Percentiles rank a stretch among this genome's conserved stretches.
Conservation (phyloP, 2,113 vertebrate species). For the Melanerpes aurifrons region DNA sequence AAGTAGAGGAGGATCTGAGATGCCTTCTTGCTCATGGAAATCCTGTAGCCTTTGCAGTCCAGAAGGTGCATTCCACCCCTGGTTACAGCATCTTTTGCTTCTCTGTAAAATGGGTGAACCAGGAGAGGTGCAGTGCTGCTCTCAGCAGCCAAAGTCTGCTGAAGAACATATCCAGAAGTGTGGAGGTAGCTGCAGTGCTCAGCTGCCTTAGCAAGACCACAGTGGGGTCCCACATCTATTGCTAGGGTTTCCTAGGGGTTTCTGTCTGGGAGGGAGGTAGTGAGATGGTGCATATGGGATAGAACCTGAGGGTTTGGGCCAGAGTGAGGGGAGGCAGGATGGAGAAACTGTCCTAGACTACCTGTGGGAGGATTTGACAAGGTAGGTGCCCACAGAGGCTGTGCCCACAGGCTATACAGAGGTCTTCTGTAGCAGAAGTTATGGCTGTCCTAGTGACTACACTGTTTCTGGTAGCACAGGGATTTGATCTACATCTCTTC, state of each 20-base stretch:
- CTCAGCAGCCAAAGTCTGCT: background rate
- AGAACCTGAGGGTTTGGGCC: background rate
- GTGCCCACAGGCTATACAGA: background rate
- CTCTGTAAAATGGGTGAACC: background rate
- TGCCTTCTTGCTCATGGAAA: background rate
- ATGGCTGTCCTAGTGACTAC: background rate
- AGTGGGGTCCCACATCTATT: rapidly evolving
- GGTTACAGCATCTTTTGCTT: background rate
- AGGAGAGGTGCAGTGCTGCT: background rate
- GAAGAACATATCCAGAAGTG: background rate
- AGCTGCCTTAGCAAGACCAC: background rate
- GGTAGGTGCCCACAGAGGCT: background rate
- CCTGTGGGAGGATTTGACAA: background rate
- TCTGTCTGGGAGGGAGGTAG: too few species aligned
- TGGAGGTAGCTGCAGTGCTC: rapidly evolving
- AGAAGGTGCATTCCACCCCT: background rate
- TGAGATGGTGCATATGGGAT: rapidly evolving
- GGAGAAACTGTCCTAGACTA: background rate
- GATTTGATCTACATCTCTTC: background rate
- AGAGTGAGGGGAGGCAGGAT: background rate
- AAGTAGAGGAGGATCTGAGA: background rate
- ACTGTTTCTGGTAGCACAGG: background rate
- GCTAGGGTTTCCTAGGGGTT: rapidly evolving
- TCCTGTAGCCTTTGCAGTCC: background rate
- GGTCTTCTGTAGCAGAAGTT: background rate